Base-by-base conservation (phyloP, 2,113 vertebrate genomes). In the Megaptera novaeangliae region DNA sequence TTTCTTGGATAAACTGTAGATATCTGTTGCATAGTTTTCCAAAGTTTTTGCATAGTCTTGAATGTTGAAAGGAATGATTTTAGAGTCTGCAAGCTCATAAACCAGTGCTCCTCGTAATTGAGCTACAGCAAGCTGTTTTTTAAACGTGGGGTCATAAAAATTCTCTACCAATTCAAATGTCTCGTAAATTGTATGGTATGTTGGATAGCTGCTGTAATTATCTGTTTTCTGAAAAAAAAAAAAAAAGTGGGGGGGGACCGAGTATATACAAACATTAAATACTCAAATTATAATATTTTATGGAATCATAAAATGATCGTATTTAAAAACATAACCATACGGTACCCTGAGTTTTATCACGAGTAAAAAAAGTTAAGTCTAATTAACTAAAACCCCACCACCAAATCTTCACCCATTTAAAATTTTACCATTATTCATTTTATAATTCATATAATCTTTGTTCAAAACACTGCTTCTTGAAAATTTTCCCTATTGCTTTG, bases 181-280 rank as follows among this genome's bases (percentile, higher is more conserved):
- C 98, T 99, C 99, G 6, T 99, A 99, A 41, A 99, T 98, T 4
- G 99, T 99, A 98, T 99, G 99, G 95, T 99, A 99, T 63, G 99
- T 98, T 0, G 99, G 99, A 87, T 99, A 99, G 97, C 96, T 99
- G 98, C 99, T 99, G 99, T 99, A 99, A 46, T 98, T 99, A 96
- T 99, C 99, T 12, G 98, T 99, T 99, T 99, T 99, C 99, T 99
- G 96, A 57, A 68, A 55, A 18, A 27, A 25, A 34, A 80, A 64
- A 78, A 95, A 72, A 57, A 6, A 36, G 23, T 36, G 1, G 8
- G 4, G 8, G 8, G 12, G 18, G 27, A 59, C 36, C 85, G 94
- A 98, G 34, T 95, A 77, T 31, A 97, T 95, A 96, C 1, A 97
- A 97, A 52, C 63, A 74, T 98, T 97, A 98, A 44, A 87, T 89